A percentile compares a stretch with the other conserved stretches of the same genome.
Evolutionary conservation across 2,888 invertebrate genomes (phyloP).

Genomic region (Imbricaverruca yamaguchii): DNA sequence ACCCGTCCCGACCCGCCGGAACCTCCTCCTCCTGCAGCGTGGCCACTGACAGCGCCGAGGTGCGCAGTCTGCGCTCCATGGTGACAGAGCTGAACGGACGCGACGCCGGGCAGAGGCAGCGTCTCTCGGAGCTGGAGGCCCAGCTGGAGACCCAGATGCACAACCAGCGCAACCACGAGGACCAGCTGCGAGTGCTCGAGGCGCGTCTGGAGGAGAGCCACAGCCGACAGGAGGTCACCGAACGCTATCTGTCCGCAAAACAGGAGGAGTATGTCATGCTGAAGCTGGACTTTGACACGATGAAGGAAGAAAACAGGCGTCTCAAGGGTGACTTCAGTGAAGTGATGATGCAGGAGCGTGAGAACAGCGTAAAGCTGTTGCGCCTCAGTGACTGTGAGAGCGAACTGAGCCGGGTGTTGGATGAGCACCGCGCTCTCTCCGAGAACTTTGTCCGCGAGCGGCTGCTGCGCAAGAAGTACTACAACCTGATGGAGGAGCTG

Average conservation of each 20-base stretch:
- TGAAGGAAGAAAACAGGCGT: conserved; percentile 38
- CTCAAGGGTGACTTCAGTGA: conserved; percentile 37
- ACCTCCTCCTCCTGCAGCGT: conserved; percentile 37
- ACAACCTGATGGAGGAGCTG: conserved; percentile 36
- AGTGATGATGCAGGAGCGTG: conserved; percentile 33
- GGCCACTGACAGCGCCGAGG: conserved; percentile 26
- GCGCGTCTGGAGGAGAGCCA: conserved; percentile 35
- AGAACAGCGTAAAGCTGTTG: conserved; percentile 5
- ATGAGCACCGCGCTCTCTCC: conserved; percentile 33
- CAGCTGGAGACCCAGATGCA: conserved; percentile 36
- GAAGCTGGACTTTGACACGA: conserved; percentile 38
- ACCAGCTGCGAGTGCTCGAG: conserved; percentile 32
- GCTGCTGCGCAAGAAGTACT: conserved; percentile 37
- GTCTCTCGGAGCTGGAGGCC: conserved; percentile 35
- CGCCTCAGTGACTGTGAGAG: background rate
- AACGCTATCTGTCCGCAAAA: conserved; percentile 35
- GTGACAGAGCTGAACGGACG: conserved; percentile 32
- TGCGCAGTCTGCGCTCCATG: conserved; percentile 26
- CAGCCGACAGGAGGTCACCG: conserved; percentile 35
- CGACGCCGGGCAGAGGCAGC: conserved; percentile 35
- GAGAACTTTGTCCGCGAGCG: conserved; percentile 38
- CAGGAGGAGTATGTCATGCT: conserved; percentile 38
- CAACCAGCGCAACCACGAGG: background rate
- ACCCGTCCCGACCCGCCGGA: no score
- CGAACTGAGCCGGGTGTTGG: conserved; percentile 25